These are phyloP conservation scores for Bubo blakistoni DNA, from an alignment of 2,113 vertebrate genomes.

Conservation along the genomic window DNA sequence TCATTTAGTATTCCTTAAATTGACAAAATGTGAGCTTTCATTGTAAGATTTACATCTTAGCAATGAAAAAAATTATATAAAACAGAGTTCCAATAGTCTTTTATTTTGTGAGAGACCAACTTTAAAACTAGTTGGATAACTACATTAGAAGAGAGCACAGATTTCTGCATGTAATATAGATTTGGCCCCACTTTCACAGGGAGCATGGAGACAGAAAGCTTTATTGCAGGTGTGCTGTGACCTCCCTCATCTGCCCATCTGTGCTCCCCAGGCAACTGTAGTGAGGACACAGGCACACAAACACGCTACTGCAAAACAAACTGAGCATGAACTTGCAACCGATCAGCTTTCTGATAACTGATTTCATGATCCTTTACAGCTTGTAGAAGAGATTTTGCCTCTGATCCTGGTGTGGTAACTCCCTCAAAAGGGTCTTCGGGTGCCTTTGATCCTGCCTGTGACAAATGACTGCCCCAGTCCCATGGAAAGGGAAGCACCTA, in stretches of 20 bases:
- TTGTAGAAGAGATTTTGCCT: not conserved
- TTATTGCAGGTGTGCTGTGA: fast-evolving
- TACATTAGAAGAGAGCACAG: not conserved
- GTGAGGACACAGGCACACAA: not conserved
- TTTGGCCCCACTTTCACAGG: not conserved
- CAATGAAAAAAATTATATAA: not conserved
- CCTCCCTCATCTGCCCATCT: not conserved
- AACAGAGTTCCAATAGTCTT: not conserved
- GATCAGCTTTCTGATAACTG: not conserved
- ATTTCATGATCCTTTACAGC: not conserved
- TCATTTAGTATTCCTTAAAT: not conserved
- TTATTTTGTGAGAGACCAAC: not conserved
- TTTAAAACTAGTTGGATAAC: not conserved
- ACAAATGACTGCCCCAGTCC: not conserved
- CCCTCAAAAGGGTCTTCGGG: not conserved
- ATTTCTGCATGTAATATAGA: not conserved
- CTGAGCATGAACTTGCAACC: not conserved
- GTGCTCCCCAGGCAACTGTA: not conserved
- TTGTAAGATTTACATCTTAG: not conserved
- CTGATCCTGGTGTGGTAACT: not conserved
- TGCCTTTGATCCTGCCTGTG: not conserved
- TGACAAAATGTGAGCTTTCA: not conserved
- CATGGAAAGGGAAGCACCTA: not conserved
- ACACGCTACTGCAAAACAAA: fast-evolving
- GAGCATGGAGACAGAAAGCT: not conserved